Base-by-base conservation (phyloP, 2,113 vertebrate genomes). In the Serranochromis macrocephalus region DNA sequence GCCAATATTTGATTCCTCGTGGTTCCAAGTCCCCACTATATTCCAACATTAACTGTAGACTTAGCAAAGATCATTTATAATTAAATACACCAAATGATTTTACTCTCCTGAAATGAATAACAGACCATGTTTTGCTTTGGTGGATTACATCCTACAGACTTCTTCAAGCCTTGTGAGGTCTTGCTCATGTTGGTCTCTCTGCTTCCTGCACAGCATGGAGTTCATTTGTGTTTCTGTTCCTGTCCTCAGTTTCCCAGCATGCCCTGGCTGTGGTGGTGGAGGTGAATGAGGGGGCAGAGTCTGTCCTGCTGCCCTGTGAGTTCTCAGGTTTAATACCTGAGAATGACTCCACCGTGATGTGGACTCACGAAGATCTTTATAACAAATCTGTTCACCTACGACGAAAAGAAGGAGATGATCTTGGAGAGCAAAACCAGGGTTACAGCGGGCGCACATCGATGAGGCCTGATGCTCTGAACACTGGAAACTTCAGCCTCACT, bases 211-310 rank as follows among this genome's bases (percentile, higher is more conserved):
- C 21, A 57, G 19, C 0, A 10, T 0, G 21, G 2, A 57, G 53
- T 24, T 55, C 21, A 26, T 61, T 31, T 31, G 0, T 17, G 7
- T 9, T 58, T 75, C 38, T 75, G 40, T 47, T 47, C 36, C 19
- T 68, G 66, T 73, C 12, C 71, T 47, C 24, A 29, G 71, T 75
- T 45, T 75, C 71, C 71, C 71, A 75, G 71, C 71, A 75, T 75
- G 68, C 40, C 21, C 40, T 57, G 54, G 0, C 53, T 55, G n/a
- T 24, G 21, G 53, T 24, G 53, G 53, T 55, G 53, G 53, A 55
- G 7, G 68, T 73, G n/a, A 13, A 26, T 45, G 13, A 73, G 40
- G 68, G 68, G 4, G 26, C 13, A 7, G 21, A 47, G 21, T 75
- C 68, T 47, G 38, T 75, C 40, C 21, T 47, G 68, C 68, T 75